Conservation (phyloP, 2,888 invertebrate species). For the Neoascia interrupta region DNA sequence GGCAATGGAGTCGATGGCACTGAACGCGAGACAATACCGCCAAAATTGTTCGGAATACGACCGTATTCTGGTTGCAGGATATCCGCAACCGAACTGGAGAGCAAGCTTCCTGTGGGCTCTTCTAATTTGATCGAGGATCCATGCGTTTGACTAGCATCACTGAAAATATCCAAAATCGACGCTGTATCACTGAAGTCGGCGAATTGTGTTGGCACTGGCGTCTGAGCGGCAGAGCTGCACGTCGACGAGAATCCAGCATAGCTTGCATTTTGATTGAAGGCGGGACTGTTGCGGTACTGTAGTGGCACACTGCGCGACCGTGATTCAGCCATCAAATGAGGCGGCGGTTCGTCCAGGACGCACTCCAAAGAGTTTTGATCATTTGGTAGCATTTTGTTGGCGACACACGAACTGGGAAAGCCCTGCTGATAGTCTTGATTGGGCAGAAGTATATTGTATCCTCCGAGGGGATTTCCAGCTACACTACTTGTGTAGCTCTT, state of each 20-base stretch:
- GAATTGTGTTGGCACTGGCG: slow-evolving; percentile 86
- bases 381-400: slow-evolving; percentile 64
- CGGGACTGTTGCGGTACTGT: slow-evolving; percentile 78
- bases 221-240: slow-evolving; percentile 84
- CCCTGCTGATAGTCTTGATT: slow-evolving; percentile 46
- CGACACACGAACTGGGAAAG: slow-evolving; percentile 26
- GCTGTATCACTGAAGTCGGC: slow-evolving; percentile 83
- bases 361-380: slow-evolving; percentile 78
- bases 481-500: slow-evolving; percentile 53
- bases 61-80: slow-evolving; percentile 76
- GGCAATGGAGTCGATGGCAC: slow-evolving; percentile 86
- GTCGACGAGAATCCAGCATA: slow-evolving; percentile 78
- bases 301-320: slow-evolving; percentile 91
- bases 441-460: slow-evolving; percentile 38
- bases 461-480: slow-evolving; percentile 76
- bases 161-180: slow-evolving; percentile 71
- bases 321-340: slow-evolving; percentile 76
- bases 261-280: slow-evolving; percentile 74
- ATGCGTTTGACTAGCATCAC: slow-evolving; percentile 64
- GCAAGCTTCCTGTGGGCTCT: slow-evolving; percentile 26
- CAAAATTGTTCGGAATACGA: slow-evolving; percentile 73
- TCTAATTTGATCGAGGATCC: slow-evolving; percentile 55
- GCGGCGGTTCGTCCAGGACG: slow-evolving; percentile 73
- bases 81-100: slow-evolving; percentile 72
- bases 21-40: slow-evolving; percentile 82